Conservation (phyloP, 2,113 vertebrate species). For the Callionymus lyra region DNA sequence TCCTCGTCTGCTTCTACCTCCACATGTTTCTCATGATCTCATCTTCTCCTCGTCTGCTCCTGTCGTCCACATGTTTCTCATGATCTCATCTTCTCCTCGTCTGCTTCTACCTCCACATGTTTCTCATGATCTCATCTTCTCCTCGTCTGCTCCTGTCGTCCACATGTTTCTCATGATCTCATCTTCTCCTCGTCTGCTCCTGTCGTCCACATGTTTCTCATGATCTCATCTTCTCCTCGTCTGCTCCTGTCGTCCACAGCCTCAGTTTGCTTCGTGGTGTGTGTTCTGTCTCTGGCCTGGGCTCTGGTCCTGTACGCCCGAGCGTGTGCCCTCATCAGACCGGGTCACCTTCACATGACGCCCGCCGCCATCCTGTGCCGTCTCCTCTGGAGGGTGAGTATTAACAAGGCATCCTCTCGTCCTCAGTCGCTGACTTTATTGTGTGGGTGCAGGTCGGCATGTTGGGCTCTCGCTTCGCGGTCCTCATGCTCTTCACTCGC, state of each 20-base stretch:
- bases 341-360: constrained; percentile 54
- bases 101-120: no score
- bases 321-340: constrained; percentile 64
- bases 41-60: no score
- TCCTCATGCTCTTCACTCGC: constrained; percentile 72
- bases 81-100: no score
- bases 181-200: no score
- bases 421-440: background rate
- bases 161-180: no score
- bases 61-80: no score
- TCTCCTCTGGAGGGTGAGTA: constrained; percentile 77
- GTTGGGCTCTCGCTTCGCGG: constrained; percentile 71
- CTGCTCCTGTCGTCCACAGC: constrained; percentile 32
- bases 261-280: constrained; percentile 69
- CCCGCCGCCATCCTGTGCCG: constrained; percentile 72
- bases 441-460: constrained; percentile 61
- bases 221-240: no score
- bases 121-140: no score
- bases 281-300: constrained; percentile 73
- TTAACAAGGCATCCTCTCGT: constrained; percentile 10
- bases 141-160: no score
- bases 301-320: constrained; percentile 71
- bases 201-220: no score
- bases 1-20: no score
- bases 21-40: no score